phyloP scores from a whole-genome alignment of 2,113 vertebrate genomes.

The Suncus etruscus region DNA sequence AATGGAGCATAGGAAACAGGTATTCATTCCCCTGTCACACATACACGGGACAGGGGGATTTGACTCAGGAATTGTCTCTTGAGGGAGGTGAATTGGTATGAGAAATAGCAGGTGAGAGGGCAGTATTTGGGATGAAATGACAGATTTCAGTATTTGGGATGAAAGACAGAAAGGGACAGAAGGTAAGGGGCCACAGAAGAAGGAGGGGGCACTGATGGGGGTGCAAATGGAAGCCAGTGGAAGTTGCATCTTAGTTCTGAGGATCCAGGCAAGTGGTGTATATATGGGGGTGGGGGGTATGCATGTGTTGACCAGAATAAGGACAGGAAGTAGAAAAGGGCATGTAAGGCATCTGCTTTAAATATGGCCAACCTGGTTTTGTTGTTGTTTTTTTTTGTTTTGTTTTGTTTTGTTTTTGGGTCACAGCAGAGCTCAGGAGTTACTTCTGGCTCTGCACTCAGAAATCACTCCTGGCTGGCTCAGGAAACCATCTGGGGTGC shows the following conservation, averaged over 20 bases:
- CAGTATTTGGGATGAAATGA: rapidly evolving
- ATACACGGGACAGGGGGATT: background rate
- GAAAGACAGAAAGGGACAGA: background rate
- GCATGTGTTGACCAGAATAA: background rate
- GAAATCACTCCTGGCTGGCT: too few relatives aligned
- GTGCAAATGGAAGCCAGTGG: background rate
- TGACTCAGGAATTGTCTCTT: background rate
- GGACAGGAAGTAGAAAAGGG: background rate
- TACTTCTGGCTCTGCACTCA: too few relatives aligned
- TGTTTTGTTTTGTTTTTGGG: too few relatives aligned
- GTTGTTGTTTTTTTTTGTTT: too few relatives aligned
- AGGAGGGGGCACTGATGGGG: too few relatives aligned
- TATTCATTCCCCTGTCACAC: background rate
- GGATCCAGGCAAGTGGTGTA: background rate
- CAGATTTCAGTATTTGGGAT: rapidly evolving
- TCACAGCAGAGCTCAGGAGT: too few relatives aligned
- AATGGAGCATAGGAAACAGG: background rate
- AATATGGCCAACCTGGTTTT: too few relatives aligned
- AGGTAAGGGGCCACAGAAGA: background rate
- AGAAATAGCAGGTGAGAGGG: background rate
- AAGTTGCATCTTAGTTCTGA: background rate
- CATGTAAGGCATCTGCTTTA: rapidly evolving
- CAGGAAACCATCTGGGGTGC: too few relatives aligned
- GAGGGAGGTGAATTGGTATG: background rate
- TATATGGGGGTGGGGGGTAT: background rate